phyloP scores from a whole-genome alignment of 2,797 vertebrate genomes.

The Rhodeus uyekii region DNA sequence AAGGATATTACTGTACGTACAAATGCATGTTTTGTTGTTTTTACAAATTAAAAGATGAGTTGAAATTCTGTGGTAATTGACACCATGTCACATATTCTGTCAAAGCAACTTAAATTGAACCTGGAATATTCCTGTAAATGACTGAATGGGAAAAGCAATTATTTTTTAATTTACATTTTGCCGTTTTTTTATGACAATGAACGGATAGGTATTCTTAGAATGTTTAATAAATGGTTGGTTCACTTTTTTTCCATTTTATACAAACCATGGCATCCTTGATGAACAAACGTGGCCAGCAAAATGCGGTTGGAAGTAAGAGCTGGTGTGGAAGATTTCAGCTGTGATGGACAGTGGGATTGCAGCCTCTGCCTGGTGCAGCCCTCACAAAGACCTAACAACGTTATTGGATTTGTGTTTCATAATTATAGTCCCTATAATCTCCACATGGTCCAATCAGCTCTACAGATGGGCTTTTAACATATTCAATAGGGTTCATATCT shows the following conservation, averaged over 20 bases:
- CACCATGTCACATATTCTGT: background rate
- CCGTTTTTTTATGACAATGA: background rate
- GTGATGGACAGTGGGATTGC: conserved; percentile 87
- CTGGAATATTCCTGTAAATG: background rate
- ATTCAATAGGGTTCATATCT: conserved; percentile 90
- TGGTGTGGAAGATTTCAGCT: conserved; percentile 80
- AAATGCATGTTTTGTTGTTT: background rate
- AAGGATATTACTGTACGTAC: background rate
- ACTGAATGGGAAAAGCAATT: background rate
- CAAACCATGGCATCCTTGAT: conserved; percentile 46
- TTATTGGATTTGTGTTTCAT: conserved; percentile 56
- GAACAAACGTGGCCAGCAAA: conserved; percentile 61
- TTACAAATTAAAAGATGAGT: background rate
- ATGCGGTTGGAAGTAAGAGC: conserved; percentile 62
- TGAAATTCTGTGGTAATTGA: background rate
- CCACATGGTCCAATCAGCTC: conserved; percentile 73
- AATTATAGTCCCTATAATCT: conserved; percentile 64
- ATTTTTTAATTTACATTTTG: background rate
- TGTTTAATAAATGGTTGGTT: background rate
- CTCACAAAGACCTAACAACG: conserved; percentile 54
- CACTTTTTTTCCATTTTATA: background rate
- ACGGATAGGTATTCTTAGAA: background rate
- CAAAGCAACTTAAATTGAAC: background rate
- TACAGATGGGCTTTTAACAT: conserved; percentile 72
- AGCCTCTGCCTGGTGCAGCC: conserved; percentile 81